Evolutionary conservation across 2,113 vertebrate genomes (phyloP), one percentile per base, ranked within the genome.

Genomic region (Myrmecophaga tridactyla): DNA sequence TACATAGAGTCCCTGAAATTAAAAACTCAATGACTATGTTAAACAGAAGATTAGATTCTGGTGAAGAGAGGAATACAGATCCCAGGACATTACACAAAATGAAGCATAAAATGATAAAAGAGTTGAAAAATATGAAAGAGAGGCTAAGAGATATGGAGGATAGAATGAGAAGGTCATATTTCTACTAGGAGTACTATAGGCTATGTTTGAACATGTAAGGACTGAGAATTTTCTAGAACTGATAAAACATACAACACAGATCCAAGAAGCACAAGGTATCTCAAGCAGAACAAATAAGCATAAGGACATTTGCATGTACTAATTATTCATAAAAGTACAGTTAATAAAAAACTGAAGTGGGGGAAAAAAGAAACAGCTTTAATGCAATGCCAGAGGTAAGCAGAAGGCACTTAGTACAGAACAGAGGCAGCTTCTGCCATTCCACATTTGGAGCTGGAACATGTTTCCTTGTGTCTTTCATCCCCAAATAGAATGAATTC

Each of bases 321-420:
- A 90, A 97, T 95, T 95, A 96, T 94, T 95, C 77, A 92, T 81
- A 81, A 90, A 89, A 77, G 23, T 60, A 87, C 14, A 88, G 73
- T 77, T 81, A 86, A 86, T 89, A 93, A 73, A 92, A 90, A 72
- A 56, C 11, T 3, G 60, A 93, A 90, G 31, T 29, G 13, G 62
- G 13, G 56, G 67, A 43, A n/a, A 95, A 77, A 80, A 39, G 20
- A 67, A 78, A 53, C 2, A 1, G 27, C 48, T 83, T 87, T 75
- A 95, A 84, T 5, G 36, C 53, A 41, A 7, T 13, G 56, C 81
- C 70, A 93, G 46, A 60, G 46, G 41, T 51, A 51, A 84, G 15
- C 21, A 34, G 80, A 86, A 56, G 63, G 62, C 21, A 58, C 27
- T 39, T 1, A 31, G 31, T 36, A 39, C 14, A 60, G 76, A 29